Percentiles rank a stretch among this genome's conserved stretches.
These are phyloP conservation scores for Eulithis testata DNA, from an alignment of 2,888 invertebrate genomes.

Conservation along the genomic window DNA sequence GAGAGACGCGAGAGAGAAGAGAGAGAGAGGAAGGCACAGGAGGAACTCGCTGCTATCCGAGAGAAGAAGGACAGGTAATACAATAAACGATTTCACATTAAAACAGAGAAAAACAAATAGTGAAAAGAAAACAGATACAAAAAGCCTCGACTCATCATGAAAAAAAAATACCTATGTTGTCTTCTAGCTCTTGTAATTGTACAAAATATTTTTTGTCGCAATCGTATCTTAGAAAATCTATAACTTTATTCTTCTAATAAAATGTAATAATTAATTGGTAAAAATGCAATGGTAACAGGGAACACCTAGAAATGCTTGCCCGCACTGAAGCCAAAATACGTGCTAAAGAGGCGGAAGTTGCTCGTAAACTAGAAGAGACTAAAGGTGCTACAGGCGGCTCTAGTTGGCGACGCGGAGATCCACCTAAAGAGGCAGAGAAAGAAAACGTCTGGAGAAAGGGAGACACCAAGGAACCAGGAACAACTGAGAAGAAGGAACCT, in stretches of 20 bases:
- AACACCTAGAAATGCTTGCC: constrained; percentile 87
- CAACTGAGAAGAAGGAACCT: constrained; percentile 58
- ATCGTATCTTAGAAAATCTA: too few relatives aligned
- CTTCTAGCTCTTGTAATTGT: too few relatives aligned
- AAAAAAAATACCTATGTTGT: too few relatives aligned
- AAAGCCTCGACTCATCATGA: too few relatives aligned
- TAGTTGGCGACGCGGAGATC: constrained; percentile 63
- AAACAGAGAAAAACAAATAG: too few relatives aligned
- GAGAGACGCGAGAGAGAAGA: constrained; percentile 84
- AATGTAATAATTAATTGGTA: too few relatives aligned
- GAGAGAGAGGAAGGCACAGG: constrained; percentile 84
- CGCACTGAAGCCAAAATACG: constrained; percentile 86
- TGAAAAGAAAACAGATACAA: too few relatives aligned
- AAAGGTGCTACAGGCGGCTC: constrained; percentile 52
- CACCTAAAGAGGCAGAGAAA: constrained; percentile 29
- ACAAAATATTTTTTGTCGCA: too few relatives aligned
- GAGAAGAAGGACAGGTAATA: constrained; percentile 71
- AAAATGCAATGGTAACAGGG: too few relatives aligned
- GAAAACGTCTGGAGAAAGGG: constrained; percentile 52
- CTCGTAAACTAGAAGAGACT: constrained; percentile 83
- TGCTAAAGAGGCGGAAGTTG: constrained; percentile 89
- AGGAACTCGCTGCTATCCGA: constrained; percentile 58
- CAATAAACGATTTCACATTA: too few relatives aligned
- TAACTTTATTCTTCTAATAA: too few relatives aligned
- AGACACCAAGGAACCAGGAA: constrained; percentile 47